A percentile compares a stretch with the other conserved stretches of the same genome.
phyloP scores from a whole-genome alignment of 2,113 vertebrate species.

The Lota lota region DNA sequence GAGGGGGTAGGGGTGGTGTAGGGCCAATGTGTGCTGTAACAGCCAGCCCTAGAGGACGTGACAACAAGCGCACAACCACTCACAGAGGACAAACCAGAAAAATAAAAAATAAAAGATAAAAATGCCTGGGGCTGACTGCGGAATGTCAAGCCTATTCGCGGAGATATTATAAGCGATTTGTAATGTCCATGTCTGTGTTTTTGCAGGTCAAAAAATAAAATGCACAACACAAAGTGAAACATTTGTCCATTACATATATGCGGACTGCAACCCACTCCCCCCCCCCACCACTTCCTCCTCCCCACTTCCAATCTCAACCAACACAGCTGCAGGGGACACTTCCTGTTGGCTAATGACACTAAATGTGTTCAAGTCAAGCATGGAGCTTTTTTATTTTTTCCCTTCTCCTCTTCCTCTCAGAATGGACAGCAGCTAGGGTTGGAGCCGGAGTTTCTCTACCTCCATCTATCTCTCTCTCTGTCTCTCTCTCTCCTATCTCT shows the following conservation, averaged over 20 bases:
- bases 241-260: constrained; percentile 72
- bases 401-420: constrained; percentile 41
- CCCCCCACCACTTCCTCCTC: constrained; percentile 19
- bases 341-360: constrained; percentile 81
- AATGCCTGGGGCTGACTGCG: constrained; percentile 44
- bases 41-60: constrained; percentile 54
- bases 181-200: constrained; percentile 71
- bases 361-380: constrained; percentile 78
- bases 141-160: constrained; percentile 73
- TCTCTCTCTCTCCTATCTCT: too few species aligned
- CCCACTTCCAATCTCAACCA: constrained; percentile 2
- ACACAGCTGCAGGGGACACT: constrained; percentile 80
- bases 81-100: constrained; percentile 68
- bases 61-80: constrained; percentile 61
- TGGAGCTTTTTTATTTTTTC: constrained; percentile 65
- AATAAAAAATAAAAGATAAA: too few species aligned
- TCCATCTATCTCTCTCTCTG: too few species aligned
- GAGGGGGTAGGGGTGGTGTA: constrained; percentile 20
- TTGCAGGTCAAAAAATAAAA: constrained; percentile 74
- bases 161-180: constrained; percentile 67
- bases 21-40: constrained; percentile 54
- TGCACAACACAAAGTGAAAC: constrained; percentile 61
- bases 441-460: constrained; percentile 40
- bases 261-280: constrained; percentile 37
- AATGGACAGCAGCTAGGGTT: constrained; percentile 54